phyloP scores from a whole-genome alignment of 1,140 invertebrate genomes.

The Drosophila saltans region DNA sequence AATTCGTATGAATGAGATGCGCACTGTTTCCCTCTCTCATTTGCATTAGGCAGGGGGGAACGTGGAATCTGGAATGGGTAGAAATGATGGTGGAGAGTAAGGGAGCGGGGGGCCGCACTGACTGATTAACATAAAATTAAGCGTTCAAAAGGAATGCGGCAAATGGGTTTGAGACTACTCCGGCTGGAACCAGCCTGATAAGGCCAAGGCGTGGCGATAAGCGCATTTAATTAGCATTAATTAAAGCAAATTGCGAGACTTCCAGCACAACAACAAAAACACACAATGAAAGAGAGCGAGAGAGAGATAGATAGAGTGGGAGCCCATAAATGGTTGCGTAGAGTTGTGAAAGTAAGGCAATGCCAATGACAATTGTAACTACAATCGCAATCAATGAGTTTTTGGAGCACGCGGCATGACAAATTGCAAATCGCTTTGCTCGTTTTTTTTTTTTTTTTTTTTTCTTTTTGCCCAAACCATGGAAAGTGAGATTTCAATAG shows the following conservation, averaged over 20 bases:
- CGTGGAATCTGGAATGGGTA: not conserved
- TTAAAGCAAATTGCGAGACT: constrained; percentile 61
- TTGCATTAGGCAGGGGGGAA: constrained; percentile 34
- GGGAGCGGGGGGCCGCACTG: not conserved
- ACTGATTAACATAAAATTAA: constrained; percentile 66
- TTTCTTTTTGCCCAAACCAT: too few relatives aligned
- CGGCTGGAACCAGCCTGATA: constrained; percentile 51
- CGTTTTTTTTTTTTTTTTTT: too few relatives aligned
- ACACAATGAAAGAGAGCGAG: not conserved
- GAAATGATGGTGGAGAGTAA: not conserved
- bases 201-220: constrained; percentile 52
- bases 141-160: constrained; percentile 57
- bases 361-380: constrained; percentile 53
- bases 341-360: constrained; percentile 60
- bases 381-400: constrained; percentile 51
- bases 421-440: constrained; percentile 57
- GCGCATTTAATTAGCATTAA: constrained; percentile 74
- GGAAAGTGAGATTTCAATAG: not conserved
- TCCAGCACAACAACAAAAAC: constrained; percentile 29
- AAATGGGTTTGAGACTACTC: constrained; percentile 29
- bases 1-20: constrained; percentile 39
- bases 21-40: constrained; percentile 31
- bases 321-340: not conserved
- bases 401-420: constrained; percentile 61
- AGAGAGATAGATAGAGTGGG: not conserved